Evolutionary conservation across 2,888 invertebrate genomes (phyloP), one percentile per base, ranked within the genome.

Genomic region (Dinocampus coccinellae): DNA sequence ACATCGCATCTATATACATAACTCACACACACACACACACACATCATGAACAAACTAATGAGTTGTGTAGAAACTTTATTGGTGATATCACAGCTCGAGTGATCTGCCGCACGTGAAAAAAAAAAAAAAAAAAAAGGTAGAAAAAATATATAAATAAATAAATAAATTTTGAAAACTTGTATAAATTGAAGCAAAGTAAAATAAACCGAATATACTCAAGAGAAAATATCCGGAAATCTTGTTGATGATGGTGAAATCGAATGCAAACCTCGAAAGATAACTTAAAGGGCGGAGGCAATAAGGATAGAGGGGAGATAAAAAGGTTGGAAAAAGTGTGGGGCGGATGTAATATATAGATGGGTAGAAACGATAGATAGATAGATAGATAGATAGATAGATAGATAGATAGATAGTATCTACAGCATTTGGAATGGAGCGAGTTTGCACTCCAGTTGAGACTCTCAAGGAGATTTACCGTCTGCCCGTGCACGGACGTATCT

Each of bases 401-500:
- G 65, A 69, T 67, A 47, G 64, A 64, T 55, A 57, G 68, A 73
- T 63, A 62, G 47, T 29, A 67, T 57, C 52, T 63, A 64, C 57
- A 60, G 58, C 67, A 64, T 70, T 68, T 61, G 60, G 57, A 58
- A 70, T 60, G 47, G 36, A 64, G 69, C 58, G 69, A 68, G 68
- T 66, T 73, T 73, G 71, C 70, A 73, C 73, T 71, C 60, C 68
- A 63, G 36, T 52, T 68, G 63, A 53, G 29, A 67, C 57, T 67
- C 67, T 72, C 64, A 42, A 61, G 36, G 71, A 73, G 71, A 73
- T 73, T 73, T 73, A 73, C 68, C 55, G 69, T 66, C 69, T 73
- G 60, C 70, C 68, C 58, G 71, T 64, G 64, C 68, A 69, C 71
- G 65, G 64, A 69, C 66, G 73, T 73, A 61, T 70, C 68, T 71